Evolutionary conservation across 2,888 invertebrate genomes (phyloP), one percentile per base, ranked within the genome.

Genomic region (Fragum fragum): DNA sequence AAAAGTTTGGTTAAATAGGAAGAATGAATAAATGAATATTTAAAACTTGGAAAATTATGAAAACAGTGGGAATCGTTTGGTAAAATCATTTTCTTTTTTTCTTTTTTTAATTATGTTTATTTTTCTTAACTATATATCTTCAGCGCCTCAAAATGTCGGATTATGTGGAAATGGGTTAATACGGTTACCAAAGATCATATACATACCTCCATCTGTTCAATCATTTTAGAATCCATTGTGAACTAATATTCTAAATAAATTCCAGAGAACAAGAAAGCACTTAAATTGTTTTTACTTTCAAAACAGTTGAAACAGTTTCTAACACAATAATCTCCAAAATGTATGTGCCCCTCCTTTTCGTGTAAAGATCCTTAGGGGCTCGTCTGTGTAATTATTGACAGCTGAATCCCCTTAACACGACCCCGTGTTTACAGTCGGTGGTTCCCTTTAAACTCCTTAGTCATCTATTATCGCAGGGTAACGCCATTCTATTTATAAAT

Each of bases 121-220:
- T n/a, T n/a, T n/a, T n/a, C n/a, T n/a, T n/a, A n/a, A n/a, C n/a
- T n/a, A n/a, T n/a, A n/a, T n/a, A n/a, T n/a, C n/a, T n/a, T n/a
- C n/a, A n/a, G n/a, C n/a, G n/a, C n/a, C n/a, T n/a, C n/a, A n/a
- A n/a, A n/a, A n/a, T n/a, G n/a, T n/a, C n/a, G n/a, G n/a, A n/a
- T n/a, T n/a, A n/a, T n/a, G n/a, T n/a, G n/a, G n/a, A n/a, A n/a
- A n/a, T n/a, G n/a, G n/a, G n/a, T n/a, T n/a, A n/a, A n/a, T n/a
- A n/a, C n/a, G n/a, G n/a, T n/a, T n/a, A n/a, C n/a, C n/a, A n/a
- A n/a, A n/a, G n/a, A n/a, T 39, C 14, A 39, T 9, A 14, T 14
- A 36, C 63, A 9, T 63, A 63, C 63, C 63, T 63, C 63, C 63
- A 63, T 63, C 63, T 63, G 63, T 28, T 63, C 63, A n/a, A 63